These are phyloP conservation scores for Nothobranchius kuhntae DNA, from an alignment of 2,113 vertebrate species.

Conservation along the genomic window DNA sequence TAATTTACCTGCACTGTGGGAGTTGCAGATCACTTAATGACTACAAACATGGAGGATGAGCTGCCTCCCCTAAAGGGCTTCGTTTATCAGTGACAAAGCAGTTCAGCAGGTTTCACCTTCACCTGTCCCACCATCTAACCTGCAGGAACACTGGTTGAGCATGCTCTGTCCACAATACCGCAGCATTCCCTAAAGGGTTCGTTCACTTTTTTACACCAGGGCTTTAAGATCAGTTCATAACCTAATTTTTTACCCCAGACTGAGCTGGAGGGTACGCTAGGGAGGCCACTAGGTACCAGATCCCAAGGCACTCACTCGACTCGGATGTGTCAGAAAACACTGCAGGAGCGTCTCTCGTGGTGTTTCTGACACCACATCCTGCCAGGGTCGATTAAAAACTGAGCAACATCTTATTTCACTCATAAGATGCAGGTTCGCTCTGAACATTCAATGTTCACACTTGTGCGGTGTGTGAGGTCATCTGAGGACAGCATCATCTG, in stretches of 20 bases:
- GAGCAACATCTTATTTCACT: neutral
- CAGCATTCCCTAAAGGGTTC: conserved; percentile 59
- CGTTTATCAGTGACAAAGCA: conserved; percentile 75
- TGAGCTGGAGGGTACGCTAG: too few species aligned
- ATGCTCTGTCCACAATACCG: conserved; percentile 8
- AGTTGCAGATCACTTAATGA: conserved; percentile 14
- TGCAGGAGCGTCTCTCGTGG: conserved; percentile 14
- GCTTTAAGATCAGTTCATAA: conserved; percentile 28
- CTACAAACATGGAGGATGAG: conserved; percentile 40
- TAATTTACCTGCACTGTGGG: conserved; percentile 15
- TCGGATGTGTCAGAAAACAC: conserved; percentile 51
- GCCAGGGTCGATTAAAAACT: conserved; percentile 5
- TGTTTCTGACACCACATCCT: conserved; percentile 3
- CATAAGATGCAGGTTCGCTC: neutral
- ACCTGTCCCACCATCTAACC: conserved; percentile 35
- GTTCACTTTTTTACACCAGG: conserved; percentile 49
- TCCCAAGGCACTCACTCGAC: conserved; percentile 27
- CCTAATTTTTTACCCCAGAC: neutral
- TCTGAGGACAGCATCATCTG: too few species aligned
- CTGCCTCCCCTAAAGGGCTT: conserved; percentile 29
- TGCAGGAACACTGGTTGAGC: conserved; percentile 24
- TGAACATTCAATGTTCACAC: too few species aligned
- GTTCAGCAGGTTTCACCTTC: conserved; percentile 73
- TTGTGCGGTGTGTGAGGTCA: neutral
- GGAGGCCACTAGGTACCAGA: conserved; percentile 23